Evolutionary conservation across 2,888 invertebrate genomes (phyloP).

Genomic region (Ectobius pallidus): DNA sequence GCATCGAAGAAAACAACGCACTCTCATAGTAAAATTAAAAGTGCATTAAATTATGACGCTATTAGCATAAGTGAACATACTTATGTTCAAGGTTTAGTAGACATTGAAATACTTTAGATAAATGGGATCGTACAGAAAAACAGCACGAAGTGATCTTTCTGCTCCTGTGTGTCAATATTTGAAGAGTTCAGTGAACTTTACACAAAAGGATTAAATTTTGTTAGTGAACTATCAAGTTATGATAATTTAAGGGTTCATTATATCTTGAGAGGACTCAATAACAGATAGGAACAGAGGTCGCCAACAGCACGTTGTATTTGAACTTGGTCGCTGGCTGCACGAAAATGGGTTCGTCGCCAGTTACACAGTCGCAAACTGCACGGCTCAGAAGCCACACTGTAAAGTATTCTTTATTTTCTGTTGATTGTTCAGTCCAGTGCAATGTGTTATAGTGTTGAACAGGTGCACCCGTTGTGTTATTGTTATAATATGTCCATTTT

Average conservation of each 20-base stretch:
- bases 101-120: neutral
- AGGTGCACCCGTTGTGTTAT: too few relatives aligned
- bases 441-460: too few relatives aligned
- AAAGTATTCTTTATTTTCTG: too few relatives aligned
- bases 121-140: neutral
- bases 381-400: too few relatives aligned
- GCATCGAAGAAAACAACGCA: neutral
- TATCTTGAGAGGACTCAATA: neutral
- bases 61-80: neutral
- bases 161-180: neutral
- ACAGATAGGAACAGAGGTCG: too few relatives aligned
- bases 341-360: too few relatives aligned
- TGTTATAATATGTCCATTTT: too few relatives aligned
- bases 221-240: neutral
- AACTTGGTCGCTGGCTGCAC: too few relatives aligned
- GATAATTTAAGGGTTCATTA: neutral
- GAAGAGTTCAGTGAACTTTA: neutral
- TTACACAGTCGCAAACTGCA: too few relatives aligned
- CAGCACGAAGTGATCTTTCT: neutral
- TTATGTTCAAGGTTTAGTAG: neutral
- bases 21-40: neutral
- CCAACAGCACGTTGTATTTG: too few relatives aligned
- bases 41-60: neutral
- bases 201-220: neutral
- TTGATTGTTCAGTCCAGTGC: too few relatives aligned